Base-by-base conservation (phyloP, 1,140 invertebrate species). In the Phymastichus coffea region DNA sequence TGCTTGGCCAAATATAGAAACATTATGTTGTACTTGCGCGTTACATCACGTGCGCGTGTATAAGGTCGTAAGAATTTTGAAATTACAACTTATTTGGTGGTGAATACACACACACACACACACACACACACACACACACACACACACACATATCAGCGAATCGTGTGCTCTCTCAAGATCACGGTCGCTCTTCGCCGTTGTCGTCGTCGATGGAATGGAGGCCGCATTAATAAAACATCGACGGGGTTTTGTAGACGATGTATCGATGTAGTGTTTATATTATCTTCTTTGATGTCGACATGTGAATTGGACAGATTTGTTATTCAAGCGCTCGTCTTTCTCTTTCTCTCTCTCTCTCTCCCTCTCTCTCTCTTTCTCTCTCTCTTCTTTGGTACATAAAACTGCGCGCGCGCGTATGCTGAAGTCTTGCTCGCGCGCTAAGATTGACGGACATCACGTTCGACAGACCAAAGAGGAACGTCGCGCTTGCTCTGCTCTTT, bases 251-350 rank as follows among this genome's bases (percentile, higher is more conserved):
- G 76, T 73, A 71, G 76, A 76, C 70, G 73, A 79, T 80, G 74
- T 79, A 80, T 80, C 78, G 76, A 78, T 78, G 77, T 78, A 80
- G 78, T 77, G 78, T 80, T 80, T 80, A 80, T 80, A 80, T 80
- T 80, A 80, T 79, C 78, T 79, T 80, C 78, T 80, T 80, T 78
- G 77, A 80, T 79, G 77, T 80, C 78, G 78, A 80, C 78, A 79
- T 79, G 76, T 80, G 78, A 80, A 80, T 80, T 80, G 78, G 78
- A 80, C 77, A 80, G 78, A 80, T 80, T 80, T 80, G 78, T 80
- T 80, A 80, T 80, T 80, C 77, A 79, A 76, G 71, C 74, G 78
- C 70, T n/a, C n/a, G n/a, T n/a, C n/a, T n/a, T n/a, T n/a, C n/a
- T n/a, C n/a, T n/a, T n/a, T n/a, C n/a, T n/a, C n/a, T n/a, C n/a